Evolutionary conservation across 2,797 vertebrate genomes (phyloP).

Genomic region (Cryptoprocta ferox): DNA sequence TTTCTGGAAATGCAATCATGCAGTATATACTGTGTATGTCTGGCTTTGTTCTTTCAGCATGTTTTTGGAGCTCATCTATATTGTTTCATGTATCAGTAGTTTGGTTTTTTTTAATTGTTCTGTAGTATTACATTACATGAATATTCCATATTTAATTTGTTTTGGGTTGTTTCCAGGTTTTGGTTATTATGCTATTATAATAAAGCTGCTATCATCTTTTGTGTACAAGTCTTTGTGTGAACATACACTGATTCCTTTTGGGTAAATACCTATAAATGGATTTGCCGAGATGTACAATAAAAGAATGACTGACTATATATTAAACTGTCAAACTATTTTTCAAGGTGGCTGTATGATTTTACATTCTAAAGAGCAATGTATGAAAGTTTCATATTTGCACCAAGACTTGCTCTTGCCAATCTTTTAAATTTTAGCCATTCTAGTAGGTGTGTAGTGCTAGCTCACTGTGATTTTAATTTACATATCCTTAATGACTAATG

Average conservation of each 20-base stretch:
- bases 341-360: background rate
- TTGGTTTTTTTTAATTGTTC: background rate
- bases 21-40: too few species aligned
- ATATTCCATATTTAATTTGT: background rate
- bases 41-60: too few species aligned
- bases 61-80: background rate
- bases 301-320: background rate
- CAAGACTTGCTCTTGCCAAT: background rate
- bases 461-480: background rate
- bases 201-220: background rate
- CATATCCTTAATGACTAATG: background rate
- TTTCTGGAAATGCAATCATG: too few species aligned
- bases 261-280: background rate
- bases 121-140: background rate
- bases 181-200: background rate
- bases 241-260: background rate
- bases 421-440: background rate
- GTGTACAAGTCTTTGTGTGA: background rate
- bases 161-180: background rate
- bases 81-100: background rate
- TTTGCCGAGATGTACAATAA: background rate
- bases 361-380: background rate
- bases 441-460: background rate
- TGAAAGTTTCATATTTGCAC: background rate
- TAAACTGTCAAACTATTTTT: background rate